phyloP scores from a whole-genome alignment of 2,113 vertebrate genomes.

The Entelurus aequoreus region DNA sequence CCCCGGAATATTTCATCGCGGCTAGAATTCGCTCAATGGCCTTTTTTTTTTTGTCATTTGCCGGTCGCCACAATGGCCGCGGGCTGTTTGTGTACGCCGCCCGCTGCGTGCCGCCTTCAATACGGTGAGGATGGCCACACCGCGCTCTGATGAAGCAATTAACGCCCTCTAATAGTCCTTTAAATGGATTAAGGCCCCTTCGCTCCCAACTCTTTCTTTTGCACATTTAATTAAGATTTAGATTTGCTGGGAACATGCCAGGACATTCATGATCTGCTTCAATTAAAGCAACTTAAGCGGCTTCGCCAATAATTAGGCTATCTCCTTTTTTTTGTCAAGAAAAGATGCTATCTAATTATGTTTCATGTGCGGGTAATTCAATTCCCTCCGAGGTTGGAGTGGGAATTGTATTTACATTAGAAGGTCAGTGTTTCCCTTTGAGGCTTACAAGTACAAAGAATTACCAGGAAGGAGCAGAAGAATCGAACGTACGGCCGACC shows the following conservation, averaged over 20 bases:
- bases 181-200: constrained; percentile 73
- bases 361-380: constrained; percentile 70
- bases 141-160: constrained; percentile 77
- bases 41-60: constrained; percentile 67
- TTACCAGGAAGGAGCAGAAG: constrained; percentile 30
- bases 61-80: constrained; percentile 53
- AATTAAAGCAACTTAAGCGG: constrained; percentile 28
- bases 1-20: constrained; percentile 58
- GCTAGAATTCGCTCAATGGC: constrained; percentile 53
- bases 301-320: constrained; percentile 76
- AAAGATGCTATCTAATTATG: constrained; percentile 72
- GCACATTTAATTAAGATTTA: constrained; percentile 78
- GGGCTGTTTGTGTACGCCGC: constrained; percentile 61
- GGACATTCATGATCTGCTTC: constrained; percentile 69
- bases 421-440: constrained; percentile 46
- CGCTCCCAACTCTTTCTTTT: constrained; percentile 69
- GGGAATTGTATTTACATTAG: constrained; percentile 49
- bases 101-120: constrained; percentile 53
- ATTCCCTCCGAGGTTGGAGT: constrained; percentile 57
- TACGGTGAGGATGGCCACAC: constrained; percentile 62
- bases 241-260: constrained; percentile 75
- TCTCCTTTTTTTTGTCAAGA: constrained; percentile 47
- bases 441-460: constrained; percentile 19
- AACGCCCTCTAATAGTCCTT: constrained; percentile 71
- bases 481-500: too few species aligned